A percentile compares a stretch with the other conserved stretches of the same genome.
These are phyloP conservation scores for Lethocerus indicus DNA, from an alignment of 1,140 invertebrate genomes.

Conservation along the genomic window DNA sequence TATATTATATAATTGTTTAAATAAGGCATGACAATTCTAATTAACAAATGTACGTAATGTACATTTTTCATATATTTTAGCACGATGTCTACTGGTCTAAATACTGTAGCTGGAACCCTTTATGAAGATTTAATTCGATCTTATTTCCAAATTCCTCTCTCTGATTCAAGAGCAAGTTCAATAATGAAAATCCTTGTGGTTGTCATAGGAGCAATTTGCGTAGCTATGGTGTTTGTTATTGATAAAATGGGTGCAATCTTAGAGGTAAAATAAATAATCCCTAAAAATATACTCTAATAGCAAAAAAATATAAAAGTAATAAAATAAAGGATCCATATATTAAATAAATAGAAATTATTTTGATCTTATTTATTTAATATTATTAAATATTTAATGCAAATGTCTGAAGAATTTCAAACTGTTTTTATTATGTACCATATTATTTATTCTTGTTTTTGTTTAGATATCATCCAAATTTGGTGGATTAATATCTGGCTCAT, in stretches of 20 bases:
- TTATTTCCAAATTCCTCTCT: conserved; percentile 35
- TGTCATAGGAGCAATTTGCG: conserved; percentile 38
- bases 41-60: too few species aligned
- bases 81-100: conserved; percentile 60
- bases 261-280: conserved; percentile 3
- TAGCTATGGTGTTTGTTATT: conserved; percentile 44
- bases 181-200: conserved; percentile 50
- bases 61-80: conserved; percentile 32
- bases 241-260: conserved; percentile 32
- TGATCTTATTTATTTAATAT: too few species aligned
- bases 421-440: too few species aligned
- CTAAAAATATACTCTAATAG: neutral
- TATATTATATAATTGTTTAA: too few species aligned
- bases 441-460: too few species aligned
- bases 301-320: neutral
- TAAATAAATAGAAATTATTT: neutral
- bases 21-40: too few species aligned
- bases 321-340: neutral
- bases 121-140: conserved; percentile 62
- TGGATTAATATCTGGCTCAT: too few species aligned
- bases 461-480: too few species aligned
- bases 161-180: conserved; percentile 39
- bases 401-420: too few species aligned
- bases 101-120: conserved; percentile 63
- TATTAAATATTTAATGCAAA: too few species aligned